phyloP scores from a whole-genome alignment of 2,113 vertebrate genomes.

The Gorsachius goisagi region DNA sequence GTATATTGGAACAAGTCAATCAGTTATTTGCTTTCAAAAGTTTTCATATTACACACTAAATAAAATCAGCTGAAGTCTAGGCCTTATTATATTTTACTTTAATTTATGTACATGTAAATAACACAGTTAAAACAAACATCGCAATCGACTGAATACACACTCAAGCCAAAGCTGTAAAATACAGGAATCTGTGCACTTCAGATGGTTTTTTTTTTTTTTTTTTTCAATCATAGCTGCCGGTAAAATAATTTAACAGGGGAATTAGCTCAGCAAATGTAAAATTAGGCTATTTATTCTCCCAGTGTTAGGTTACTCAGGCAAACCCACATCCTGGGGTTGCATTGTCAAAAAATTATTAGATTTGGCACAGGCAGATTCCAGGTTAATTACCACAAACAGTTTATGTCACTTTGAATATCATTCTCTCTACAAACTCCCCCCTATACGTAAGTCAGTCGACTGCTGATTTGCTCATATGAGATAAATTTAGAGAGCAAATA shows the following conservation, averaged over 20 bases:
- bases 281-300: not conserved
- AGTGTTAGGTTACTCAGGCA: not conserved
- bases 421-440: not conserved
- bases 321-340: not conserved
- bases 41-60: not conserved
- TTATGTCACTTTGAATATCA: not conserved
- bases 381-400: not conserved
- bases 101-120: not conserved
- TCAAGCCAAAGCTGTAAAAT: not conserved
- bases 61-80: not conserved
- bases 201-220: not conserved
- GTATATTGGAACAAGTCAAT: not conserved
- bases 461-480: not conserved
- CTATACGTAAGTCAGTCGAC: not conserved
- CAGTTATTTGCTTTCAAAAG: not conserved
- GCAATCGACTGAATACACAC: not conserved
- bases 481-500: not conserved
- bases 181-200: not conserved
- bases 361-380: not conserved
- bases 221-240: not conserved
- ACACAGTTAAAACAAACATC: not conserved
- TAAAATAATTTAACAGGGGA: not conserved
- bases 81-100: not conserved
- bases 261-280: not conserved
- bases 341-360: not conserved